Base-by-base conservation (phyloP, 2,888 invertebrate genomes). In the Ctena decussata region DNA sequence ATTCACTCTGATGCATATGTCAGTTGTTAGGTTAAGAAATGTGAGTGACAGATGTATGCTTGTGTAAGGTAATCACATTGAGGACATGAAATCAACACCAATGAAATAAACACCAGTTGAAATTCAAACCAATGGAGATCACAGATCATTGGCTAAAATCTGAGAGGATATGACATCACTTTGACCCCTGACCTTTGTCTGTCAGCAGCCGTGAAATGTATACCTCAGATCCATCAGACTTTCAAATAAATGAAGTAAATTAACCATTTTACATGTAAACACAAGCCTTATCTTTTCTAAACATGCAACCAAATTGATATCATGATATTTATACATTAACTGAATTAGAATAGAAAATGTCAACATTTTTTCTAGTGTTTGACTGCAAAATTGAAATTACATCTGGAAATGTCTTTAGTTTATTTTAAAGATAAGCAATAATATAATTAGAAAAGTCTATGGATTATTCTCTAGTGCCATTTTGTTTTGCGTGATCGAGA, bases 81-180 rank as follows among this genome's bases (percentile, higher is more conserved):
- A 65, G 32, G 65, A 53, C 35, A 35, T 65, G 65, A 65, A 65
- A 65, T 65, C 35, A 1, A 65, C 65, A 35, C 71, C 71, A 80
- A 78, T 74, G 84, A 75, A 78, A 80, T 87, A 84, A 87, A 87
- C 84, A 87, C 69, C 77, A 69, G 72, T 77, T 84, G 82, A 79
- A 82, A 87, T 82, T 74, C 65, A 87, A 82, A 87, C 87, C 80
- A 87, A 69, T 32, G 44, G 77, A 71, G 49, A 76, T 41, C 49
- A 44, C 74, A 46, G 44, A 49, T 83, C 81, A 88, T 88, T 88
- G 88, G 85, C 41, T 78, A 74, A 70, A 41, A 76, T 44, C 70
- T 80, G 82, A 85, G 85, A 86, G 86, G 86, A 89, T 76, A 74
- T 89, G 89, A 89, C 89, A 89, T 86, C 86, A 86, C 79, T 21